Evolutionary conservation across 2,113 vertebrate genomes (phyloP).

Genomic region (Indicator indicator): DNA sequence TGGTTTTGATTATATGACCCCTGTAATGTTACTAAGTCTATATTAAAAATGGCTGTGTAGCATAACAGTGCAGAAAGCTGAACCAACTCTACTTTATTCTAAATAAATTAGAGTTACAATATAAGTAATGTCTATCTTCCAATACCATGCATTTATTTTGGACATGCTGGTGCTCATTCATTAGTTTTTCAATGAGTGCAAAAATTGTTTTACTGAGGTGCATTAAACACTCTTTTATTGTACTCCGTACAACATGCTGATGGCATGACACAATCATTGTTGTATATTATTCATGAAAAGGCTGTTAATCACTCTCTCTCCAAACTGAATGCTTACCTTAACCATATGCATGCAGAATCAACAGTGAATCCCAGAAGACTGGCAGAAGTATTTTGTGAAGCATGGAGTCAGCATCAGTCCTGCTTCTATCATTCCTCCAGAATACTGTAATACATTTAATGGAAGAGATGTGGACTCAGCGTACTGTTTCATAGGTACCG

Average conservation of each 20-base stretch:
- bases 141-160: background rate
- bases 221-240: background rate
- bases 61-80: background rate
- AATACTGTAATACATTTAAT: background rate
- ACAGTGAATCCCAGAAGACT: background rate
- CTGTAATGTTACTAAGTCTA: background rate
- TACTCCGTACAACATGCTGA: background rate
- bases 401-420: background rate
- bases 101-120: background rate
- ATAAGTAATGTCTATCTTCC: background rate
- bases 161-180: background rate
- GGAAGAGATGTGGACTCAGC: background rate
- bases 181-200: background rate
- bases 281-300: background rate
- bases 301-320: background rate
- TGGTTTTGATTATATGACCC: constrained; percentile 19
- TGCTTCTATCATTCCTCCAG: background rate
- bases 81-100: background rate
- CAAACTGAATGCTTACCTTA: background rate
- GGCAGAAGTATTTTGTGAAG: background rate
- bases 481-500: background rate
- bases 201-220: background rate
- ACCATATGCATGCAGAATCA: background rate
- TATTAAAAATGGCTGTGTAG: background rate
- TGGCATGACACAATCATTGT: background rate